Base-by-base conservation (phyloP, 2,888 invertebrate species). In the Rhopalosiphum nymphaeae region DNA sequence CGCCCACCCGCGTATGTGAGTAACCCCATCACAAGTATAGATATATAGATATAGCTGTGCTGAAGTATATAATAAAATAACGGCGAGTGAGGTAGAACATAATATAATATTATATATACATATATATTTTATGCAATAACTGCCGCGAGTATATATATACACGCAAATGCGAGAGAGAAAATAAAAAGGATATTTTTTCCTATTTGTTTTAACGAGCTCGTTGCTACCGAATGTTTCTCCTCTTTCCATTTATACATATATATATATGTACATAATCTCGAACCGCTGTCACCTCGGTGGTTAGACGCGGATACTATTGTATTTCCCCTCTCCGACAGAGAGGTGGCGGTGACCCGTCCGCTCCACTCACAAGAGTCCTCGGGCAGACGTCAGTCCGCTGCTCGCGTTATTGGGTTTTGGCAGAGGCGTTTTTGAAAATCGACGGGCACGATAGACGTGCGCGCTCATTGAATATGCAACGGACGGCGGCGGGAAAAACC, bases 391-490 rank as follows among this genome's bases (percentile, higher is more conserved):
- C 92, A 92, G 89, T 93, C 78, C 44, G 21, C 46, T 36, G 61
- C 46, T n/a, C 85, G 85, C 91, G 44, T 94, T 94, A 94, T 94
- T 94, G 94, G 94, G 94, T 94, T 91, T 94, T 42, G 92, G 88
- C 13, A 29, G 53, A 46, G 92, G n/a, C 93, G 89, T 85, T 93
- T 78, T 93, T 49, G 90, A 85, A 93, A 93, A 93, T 94, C 94
- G 94, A 94, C 90, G 85, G 57, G 57, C 89, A 49, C 49, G 61
- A 25, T 42, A 49, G 44, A 26, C 87, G 87, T 53, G 78, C 49
- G 86, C 67, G 87, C 92, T 94, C 94, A 94, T 94, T 94, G 94
- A 94, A 94, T 94, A 94, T 94, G 92, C 94, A 94, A 93, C 94
- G 92, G 92, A 87, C 93, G 88, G 86, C 67, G 46, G 57, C 91